These are phyloP conservation scores for Nephrotoma flavescens DNA, from an alignment of 2,888 invertebrate species.

Conservation along the genomic window DNA sequence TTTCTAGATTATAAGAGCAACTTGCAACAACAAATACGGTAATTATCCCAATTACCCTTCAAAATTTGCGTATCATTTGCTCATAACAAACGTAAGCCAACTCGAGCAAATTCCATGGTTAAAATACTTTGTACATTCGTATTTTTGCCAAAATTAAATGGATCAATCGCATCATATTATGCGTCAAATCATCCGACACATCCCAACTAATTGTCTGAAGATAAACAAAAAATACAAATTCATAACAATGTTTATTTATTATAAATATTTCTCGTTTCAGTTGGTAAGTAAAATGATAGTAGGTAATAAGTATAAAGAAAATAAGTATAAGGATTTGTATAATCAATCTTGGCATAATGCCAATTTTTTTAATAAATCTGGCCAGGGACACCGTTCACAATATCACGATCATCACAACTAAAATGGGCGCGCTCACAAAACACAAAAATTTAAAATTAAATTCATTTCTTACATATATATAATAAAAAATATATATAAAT, in stretches of 20 bases:
- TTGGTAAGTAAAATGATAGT: neutral
- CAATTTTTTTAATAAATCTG: slow-evolving; percentile 3
- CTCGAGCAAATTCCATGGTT: too few species aligned
- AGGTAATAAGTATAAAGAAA: neutral
- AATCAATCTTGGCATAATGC: slow-evolving; percentile 1
- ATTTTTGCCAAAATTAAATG: neutral
- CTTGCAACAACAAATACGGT: too few species aligned
- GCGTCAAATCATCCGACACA: neutral
- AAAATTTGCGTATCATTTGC: too few species aligned
- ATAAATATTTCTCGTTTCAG: neutral
- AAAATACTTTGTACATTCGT: too few species aligned
- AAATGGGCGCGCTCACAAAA: neutral
- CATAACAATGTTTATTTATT: neutral
- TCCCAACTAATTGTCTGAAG: neutral
- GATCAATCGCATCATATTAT: neutral
- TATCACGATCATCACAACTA: neutral
- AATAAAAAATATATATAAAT: neutral
- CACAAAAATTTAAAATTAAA: neutral
- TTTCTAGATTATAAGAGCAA: too few species aligned
- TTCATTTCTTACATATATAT: neutral
- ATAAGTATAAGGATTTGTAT: neutral
- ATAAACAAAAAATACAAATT: neutral
- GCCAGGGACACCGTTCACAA: slow-evolving; percentile 7
- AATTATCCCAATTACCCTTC: too few species aligned
- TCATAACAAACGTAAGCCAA: too few species aligned